A percentile compares a stretch with the other conserved stretches of the same genome.
Conservation (phyloP, 2,888 invertebrate species). For the Standfussiana lucernea region DNA sequence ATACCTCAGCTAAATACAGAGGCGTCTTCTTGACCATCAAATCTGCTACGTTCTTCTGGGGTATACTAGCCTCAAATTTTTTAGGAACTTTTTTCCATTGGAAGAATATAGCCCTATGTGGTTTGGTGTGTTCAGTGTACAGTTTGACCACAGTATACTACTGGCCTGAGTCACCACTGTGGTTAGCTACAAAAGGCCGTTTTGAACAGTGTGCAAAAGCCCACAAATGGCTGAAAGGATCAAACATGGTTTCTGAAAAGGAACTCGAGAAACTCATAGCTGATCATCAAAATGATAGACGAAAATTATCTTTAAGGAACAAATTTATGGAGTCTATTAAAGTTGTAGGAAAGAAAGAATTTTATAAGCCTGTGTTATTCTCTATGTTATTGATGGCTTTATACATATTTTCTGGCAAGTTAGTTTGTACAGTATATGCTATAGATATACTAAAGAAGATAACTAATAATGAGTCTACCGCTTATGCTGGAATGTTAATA, state of each 20-base stretch:
- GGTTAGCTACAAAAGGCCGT: constrained; percentile 57
- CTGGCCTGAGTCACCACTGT: constrained; percentile 73
- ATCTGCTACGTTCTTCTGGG: constrained; percentile 62
- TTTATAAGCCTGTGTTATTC: constrained; percentile 49
- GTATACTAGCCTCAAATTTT: constrained; percentile 62
- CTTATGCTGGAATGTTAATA: constrained; percentile 74
- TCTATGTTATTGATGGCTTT: constrained; percentile 23
- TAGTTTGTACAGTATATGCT: constrained; percentile 65
- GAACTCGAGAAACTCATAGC: constrained; percentile 48
- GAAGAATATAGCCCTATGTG: constrained; percentile 66
- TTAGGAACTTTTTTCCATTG: constrained; percentile 72
- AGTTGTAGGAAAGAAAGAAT: constrained; percentile 12
- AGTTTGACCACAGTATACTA: constrained; percentile 51
- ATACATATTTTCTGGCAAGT: constrained; percentile 51
- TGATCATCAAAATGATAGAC: constrained; percentile 18
- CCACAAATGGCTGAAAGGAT: constrained; percentile 67
- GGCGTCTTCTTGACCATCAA: constrained; percentile 68
- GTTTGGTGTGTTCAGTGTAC: constrained; percentile 59
- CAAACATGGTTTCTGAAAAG: constrained; percentile 45
- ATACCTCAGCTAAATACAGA: constrained; percentile 52
- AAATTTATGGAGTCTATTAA: constrained; percentile 5
- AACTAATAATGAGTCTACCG: constrained; percentile 63
- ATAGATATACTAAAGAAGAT: constrained; percentile 72
- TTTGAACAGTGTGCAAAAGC: constrained; percentile 52
- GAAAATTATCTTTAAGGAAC: constrained; percentile 17